Evolutionary conservation across 2,797 vertebrate species (phyloP), one percentile per base, ranked within the genome.

Genomic region (Microctenopoma lineatum): DNA sequence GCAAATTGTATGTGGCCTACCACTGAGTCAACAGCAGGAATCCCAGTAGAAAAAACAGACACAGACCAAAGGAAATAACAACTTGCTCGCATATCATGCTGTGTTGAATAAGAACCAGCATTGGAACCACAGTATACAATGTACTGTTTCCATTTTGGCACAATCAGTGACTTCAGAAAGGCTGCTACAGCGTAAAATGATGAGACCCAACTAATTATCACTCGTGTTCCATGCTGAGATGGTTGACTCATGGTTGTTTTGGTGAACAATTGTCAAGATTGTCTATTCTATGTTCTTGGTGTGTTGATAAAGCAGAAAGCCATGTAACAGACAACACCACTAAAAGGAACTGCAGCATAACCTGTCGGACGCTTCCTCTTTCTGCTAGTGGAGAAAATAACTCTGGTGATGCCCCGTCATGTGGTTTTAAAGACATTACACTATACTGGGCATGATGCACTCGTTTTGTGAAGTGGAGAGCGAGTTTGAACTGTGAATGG

Each of bases 131-230:
- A 80, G 51, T 59, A 64, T 69, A 57, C 34, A 21, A 64, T 53
- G 58, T 66, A 18, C 61, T 51, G 55, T 69, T 78, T 80, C 65
- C 68, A 77, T 77, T 84, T 77, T 77, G 67, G 64, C 60, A 11
- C 77, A 53, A 84, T 87, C 72, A 79, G 83, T 75, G 79, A 87
- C 79, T 86, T 75, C 71, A 77, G 44, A 80, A 62, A 82, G 45
- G 51, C 57, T 71, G 77, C 67, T 12, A 61, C 58, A 67, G 56
- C 59, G 75, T 63, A 61, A 66, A 69, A 73, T 73, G 82, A 87
- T 86, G 80, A 84, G 77, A 84, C 14, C n/a, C 70, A 81, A 75
- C 81, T 91, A 90, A 92, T 91, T 90, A 89, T 80, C 65, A 18
- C 63, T 65, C 41, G 73, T 68, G 75, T 81, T 66, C 75, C 85